A percentile compares a stretch with the other conserved stretches of the same genome.
Evolutionary conservation across 2,888 invertebrate genomes (phyloP).

Genomic region (Nectonema munidae): DNA sequence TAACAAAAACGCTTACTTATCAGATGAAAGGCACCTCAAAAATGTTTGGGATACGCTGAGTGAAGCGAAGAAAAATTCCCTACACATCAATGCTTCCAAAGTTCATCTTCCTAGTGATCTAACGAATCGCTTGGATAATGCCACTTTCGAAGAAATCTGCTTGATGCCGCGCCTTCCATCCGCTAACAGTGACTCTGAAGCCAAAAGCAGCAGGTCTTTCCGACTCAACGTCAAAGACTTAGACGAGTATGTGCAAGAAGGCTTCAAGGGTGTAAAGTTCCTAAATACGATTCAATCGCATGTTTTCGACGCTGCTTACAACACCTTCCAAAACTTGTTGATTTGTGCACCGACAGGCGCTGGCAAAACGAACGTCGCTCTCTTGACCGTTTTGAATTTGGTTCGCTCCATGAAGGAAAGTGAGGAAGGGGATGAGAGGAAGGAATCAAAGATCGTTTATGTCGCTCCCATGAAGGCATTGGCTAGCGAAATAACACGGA

Average conservation of each 20-base stretch:
- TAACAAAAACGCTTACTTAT: no score
- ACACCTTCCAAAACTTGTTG: conserved; percentile 71
- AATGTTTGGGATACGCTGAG: no score
- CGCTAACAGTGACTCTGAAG: no score
- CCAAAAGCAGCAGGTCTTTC: no score
- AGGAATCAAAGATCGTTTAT: conserved; percentile 46
- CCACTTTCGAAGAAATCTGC: no score
- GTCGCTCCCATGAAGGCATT: conserved; percentile 98
- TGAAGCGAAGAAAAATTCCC: no score
- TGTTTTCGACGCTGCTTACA: conserved; percentile 71
- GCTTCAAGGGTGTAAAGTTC: conserved; percentile 48
- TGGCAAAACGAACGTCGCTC: conserved; percentile 89
- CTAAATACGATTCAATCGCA: conserved; percentile 78
- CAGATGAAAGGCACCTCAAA: no score
- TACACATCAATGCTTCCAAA: no score
- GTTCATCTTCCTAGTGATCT: no score
- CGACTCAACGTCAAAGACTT: no score
- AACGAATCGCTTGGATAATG: no score
- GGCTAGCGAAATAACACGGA: conserved; percentile 85
- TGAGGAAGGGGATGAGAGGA: background rate
- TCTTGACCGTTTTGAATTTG: conserved; percentile 59
- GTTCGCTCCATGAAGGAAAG: conserved; percentile 46
- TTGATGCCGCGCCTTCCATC: no score
- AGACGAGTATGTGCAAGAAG: conserved; percentile 55
- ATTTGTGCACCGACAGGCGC: conserved; percentile 97